Evolutionary conservation across 2,888 invertebrate genomes (phyloP).

Genomic region (Thecophora atra): DNA sequence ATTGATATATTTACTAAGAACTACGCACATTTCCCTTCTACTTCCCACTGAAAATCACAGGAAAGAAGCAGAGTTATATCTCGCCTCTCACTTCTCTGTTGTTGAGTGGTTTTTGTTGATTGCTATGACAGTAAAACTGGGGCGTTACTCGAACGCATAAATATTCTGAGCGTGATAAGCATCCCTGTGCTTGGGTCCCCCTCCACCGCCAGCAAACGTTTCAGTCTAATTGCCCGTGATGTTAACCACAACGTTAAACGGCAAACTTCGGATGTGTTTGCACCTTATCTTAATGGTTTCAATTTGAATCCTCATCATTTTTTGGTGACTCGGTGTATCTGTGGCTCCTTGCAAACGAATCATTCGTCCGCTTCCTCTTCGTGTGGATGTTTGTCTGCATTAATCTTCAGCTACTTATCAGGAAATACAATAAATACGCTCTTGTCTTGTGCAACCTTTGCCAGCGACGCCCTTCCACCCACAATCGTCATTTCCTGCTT

Average conservation of each 20-base stretch:
- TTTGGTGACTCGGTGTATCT: neutral
- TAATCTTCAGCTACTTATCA: constrained; percentile 38
- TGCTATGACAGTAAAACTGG: constrained; percentile 30
- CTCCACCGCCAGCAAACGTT: neutral
- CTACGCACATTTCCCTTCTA: too few species aligned
- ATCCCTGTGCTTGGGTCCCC: neutral
- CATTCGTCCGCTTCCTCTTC: constrained; percentile 2
- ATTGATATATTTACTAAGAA: too few species aligned
- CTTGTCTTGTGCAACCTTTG: constrained; percentile 19
- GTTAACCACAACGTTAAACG: constrained; percentile 1
- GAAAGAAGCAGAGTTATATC: neutral
- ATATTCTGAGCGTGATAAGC: constrained; percentile 7
- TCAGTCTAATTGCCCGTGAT: constrained; percentile 19
- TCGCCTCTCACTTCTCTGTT: neutral
- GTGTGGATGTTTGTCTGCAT: constrained; percentile 16
- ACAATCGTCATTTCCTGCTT: neutral
- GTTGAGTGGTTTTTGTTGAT: constrained; percentile 13
- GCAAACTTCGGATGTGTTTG: constrained; percentile 13
- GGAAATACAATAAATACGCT: constrained; percentile 39
- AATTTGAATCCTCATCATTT: constrained; percentile 25
- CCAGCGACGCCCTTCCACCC: neutral
- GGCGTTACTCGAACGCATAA: constrained; percentile 16
- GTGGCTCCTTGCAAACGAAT: neutral
- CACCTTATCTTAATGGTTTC: constrained; percentile 40
- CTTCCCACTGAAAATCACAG: too few species aligned